These are phyloP conservation scores for Zelostemma sp. DNA, from an alignment of 1,140 invertebrate species.

Conservation along the genomic window DNA sequence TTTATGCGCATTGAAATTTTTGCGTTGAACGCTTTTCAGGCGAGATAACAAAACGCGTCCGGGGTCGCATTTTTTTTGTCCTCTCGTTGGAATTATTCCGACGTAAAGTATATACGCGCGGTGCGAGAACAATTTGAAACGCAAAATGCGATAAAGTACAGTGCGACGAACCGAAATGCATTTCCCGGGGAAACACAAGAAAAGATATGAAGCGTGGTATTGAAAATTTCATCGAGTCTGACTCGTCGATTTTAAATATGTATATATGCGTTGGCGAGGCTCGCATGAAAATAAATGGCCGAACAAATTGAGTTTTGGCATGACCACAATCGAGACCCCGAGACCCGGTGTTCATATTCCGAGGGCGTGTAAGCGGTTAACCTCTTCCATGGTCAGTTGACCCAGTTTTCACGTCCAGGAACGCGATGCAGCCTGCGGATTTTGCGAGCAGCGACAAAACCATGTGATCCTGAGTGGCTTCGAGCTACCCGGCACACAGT, in stretches of 20 bases:
- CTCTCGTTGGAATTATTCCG: no score
- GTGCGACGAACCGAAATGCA: no score
- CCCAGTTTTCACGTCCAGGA: slow-evolving; percentile 29
- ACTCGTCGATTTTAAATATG: not conserved
- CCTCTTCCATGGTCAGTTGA: slow-evolving; percentile 40
- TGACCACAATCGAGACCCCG: not conserved
- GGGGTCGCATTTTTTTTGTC: no score
- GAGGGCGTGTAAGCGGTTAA: slow-evolving; percentile 44
- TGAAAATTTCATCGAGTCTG: not conserved
- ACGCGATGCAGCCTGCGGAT: slow-evolving; percentile 1
- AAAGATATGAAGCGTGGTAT: not conserved
- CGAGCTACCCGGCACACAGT: no score
- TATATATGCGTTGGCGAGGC: not conserved
- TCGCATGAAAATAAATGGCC: slow-evolving; percentile 41
- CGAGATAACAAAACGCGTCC: no score
- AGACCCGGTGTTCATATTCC: slow-evolving; percentile 35
- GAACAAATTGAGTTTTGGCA: slow-evolving; percentile 35
- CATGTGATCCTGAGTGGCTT: no score
- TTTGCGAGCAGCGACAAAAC: not conserved
- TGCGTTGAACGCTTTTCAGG: no score
- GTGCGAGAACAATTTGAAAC: no score
- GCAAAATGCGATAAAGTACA: no score
- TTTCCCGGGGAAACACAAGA: not conserved
- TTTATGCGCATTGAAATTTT: no score
- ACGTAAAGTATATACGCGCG: no score